Evolutionary conservation across 2,113 vertebrate genomes (phyloP), one percentile per base, ranked within the genome.

Genomic region (Rhinogobius similis): DNA sequence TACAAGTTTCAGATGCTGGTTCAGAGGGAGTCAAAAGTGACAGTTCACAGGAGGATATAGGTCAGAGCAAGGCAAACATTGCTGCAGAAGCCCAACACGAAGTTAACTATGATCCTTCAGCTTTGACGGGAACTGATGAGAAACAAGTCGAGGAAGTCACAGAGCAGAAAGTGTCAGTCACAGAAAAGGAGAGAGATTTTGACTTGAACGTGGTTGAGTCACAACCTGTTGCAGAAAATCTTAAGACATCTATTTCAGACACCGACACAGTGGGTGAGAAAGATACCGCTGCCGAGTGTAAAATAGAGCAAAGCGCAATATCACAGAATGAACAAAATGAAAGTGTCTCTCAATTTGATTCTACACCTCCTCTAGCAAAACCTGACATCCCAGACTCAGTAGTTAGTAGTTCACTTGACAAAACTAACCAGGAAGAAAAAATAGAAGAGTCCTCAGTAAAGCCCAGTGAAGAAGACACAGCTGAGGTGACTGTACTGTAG

Each of bases 401-500:
- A 73, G 68, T 76, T 46, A 82, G 56, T 79, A 63, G 14, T n/a
- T 64, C 32, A 24, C 72, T 72, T n/a, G 70, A 79, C 23, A 79
- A 61, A 14, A 43, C 58, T 72, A 59, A 77, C n/a, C 20, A 56
- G 79, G 69, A 73, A 71, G 76, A 82, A 70, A 83, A 78, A 85
- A 70, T 52, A 24, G 82, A 86, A 53, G 65, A 67, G 77, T 55
- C 52, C 12, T 26, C 52, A 46, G 76, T 61, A 86, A 87, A 84
- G 76, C 44, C 80, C 64, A 81, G 38, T 69, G 74, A 76, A 80
- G 76, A 82, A 71, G 82, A 89, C 48, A 21, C 76, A 52, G 41
- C 48, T 82, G 81, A 92, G 90, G 90, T 93, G 88, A 92, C 72
- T 52, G 38, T 20, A 29, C 52, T 29, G 27, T 84, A 88, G 71